Percentiles rank a stretch among this genome's conserved stretches.
Evolutionary conservation across 1,140 invertebrate species (phyloP).

Genomic region (Condylostylus longicornis): DNA sequence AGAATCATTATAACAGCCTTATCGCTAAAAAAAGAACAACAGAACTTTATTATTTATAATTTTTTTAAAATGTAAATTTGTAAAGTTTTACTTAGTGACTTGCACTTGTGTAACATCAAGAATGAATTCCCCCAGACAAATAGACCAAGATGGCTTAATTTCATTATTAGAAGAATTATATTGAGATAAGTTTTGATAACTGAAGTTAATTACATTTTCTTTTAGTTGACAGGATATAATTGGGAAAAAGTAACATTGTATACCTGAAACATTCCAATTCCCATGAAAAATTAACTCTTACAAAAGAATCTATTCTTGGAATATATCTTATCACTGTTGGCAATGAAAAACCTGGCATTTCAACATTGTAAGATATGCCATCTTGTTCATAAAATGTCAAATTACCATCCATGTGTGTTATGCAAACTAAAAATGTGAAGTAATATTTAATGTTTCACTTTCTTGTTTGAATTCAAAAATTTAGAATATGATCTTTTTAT

Average conservation of each 20-base stretch:
- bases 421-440: no score
- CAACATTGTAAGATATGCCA: conserved; percentile 26
- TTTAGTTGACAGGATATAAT: not conserved
- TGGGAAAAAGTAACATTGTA: no score
- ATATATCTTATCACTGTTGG: conserved; percentile 57
- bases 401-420: conserved; percentile 62
- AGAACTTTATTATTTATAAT: not conserved
- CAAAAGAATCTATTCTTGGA: conserved; percentile 51
- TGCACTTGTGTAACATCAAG: conserved; percentile 23
- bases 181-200: conserved; percentile 28
- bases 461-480: no score
- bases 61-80: not conserved
- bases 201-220: conserved; percentile 5
- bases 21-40: not conserved
- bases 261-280: conserved; percentile 56
- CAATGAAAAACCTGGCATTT: conserved; percentile 41
- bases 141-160: conserved; percentile 24
- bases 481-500: no score
- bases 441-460: no score
- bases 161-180: conserved; percentile 19
- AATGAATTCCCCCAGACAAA: conserved; percentile 26
- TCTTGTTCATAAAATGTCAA: conserved; percentile 60
- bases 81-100: conserved; percentile 15
- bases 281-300: conserved; percentile 50
- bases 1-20: conserved; percentile 25